Percentiles rank a stretch among this genome's conserved stretches.
phyloP scores from a whole-genome alignment of 2,797 vertebrate genomes.

The Alosa sapidissima region DNA sequence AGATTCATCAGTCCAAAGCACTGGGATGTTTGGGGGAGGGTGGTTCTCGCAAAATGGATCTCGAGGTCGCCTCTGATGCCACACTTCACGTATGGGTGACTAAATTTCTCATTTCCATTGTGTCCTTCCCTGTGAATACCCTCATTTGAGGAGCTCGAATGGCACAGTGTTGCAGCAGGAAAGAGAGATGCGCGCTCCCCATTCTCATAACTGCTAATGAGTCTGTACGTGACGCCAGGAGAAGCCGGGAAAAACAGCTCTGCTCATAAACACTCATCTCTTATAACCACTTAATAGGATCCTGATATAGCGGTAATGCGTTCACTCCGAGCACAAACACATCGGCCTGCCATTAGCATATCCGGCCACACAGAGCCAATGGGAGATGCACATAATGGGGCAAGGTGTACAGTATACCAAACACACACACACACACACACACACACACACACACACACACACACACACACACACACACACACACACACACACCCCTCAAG shows the following conservation, averaged over 20 bases:
- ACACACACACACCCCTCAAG: neutral
- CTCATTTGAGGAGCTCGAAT: neutral
- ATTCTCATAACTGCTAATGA: neutral
- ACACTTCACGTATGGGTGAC: conserved; percentile 24
- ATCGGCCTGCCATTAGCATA: neutral
- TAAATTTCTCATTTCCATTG: conserved; percentile 25
- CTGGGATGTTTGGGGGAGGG: neutral
- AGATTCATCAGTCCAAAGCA: neutral
- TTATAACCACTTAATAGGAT: conserved; percentile 14
- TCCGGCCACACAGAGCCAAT: neutral
- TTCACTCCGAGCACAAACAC: neutral
- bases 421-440: neutral
- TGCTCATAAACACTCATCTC: neutral
- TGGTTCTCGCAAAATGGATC: neutral
- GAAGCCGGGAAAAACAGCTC: neutral
- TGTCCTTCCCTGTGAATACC: neutral
- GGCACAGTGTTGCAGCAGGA: neutral
- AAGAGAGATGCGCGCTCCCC: conserved; percentile 40
- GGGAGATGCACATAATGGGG: neutral
- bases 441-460: neutral
- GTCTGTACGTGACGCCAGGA: neutral
- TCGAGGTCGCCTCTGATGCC: neutral
- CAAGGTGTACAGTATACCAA: neutral
- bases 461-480: neutral
- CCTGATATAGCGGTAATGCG: neutral